Base-by-base conservation (phyloP, 2,888 invertebrate species). In the Ormyrus rosae region DNA sequence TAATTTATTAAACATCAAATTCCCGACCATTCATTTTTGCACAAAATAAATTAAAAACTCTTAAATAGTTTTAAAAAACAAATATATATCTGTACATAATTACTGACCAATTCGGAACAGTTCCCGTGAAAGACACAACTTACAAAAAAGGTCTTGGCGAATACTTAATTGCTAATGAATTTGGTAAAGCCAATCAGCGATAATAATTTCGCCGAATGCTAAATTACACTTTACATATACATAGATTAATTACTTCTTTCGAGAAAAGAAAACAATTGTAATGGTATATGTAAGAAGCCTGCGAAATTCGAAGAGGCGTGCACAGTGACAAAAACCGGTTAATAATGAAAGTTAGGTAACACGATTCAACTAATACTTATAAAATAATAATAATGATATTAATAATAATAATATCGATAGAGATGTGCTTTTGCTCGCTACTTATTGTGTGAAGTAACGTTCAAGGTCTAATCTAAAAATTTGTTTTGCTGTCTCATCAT, bases 351-450 rank as follows among this genome's bases (percentile, higher is more conserved):
- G 73, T 72, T 78, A 81, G 78, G 73, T 81, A 81, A 82, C 80
- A 82, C 82, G 74, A 82, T 77, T 82, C 70, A 80, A 80, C 82
- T 82, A 82, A 82, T 82, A 82, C 80, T 82, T 80, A 82, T 69
- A 50, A 79, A 67, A 78, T 63, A 79, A 60, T 79, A 63, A 72
- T 73, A 73, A 73, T 72, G 65, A 46, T 69, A 79, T 64, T 69
- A 73, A 70, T 70, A 79, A 73, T 82, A 80, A 78, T 82, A 82
- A 81, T 83, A 79, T 81, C 63, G 68, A 68, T 81, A 78, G 9
- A 80, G 34, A 53, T 81, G 78, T 79, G 78, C 78, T 70, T 67
- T 76, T 74, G 53, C 65, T 81, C 68, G 75, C 69, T 78, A 61
- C 64, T 78, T 74, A 19, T 50, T 69, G 11, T 64, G 58, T 60